These are phyloP conservation scores for Hydropsyche betteni DNA, from an alignment of 2,888 invertebrate species.

Conservation along the genomic window DNA sequence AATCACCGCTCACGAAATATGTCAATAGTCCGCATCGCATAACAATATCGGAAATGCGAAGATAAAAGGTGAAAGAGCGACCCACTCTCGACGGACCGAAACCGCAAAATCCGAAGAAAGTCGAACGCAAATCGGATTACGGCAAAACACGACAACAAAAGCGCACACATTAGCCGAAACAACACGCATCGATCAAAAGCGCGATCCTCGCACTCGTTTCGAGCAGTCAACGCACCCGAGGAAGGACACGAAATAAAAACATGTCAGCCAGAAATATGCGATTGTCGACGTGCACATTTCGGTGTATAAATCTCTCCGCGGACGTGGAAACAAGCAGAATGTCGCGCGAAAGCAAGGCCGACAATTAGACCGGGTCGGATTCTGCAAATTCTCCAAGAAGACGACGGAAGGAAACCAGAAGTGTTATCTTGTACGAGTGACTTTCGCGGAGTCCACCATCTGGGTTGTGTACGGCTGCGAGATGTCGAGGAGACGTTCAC, in stretches of 20 bases:
- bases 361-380: slow-evolving; percentile 16
- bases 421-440: not conserved
- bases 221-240: not conserved
- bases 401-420: not conserved
- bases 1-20: too few relatives aligned
- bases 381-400: not conserved
- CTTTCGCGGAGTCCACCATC: not conserved
- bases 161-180: too few relatives aligned
- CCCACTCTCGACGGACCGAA: too few relatives aligned
- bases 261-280: not conserved
- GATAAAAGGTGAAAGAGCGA: not conserved
- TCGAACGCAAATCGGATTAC: too few relatives aligned
- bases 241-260: slow-evolving; percentile 16
- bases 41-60: slow-evolving; percentile 19
- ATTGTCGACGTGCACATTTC: slow-evolving; percentile 8
- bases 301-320: slow-evolving; percentile 1
- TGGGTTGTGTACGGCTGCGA: too few relatives aligned
- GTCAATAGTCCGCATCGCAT: not conserved
- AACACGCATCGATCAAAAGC: too few relatives aligned
- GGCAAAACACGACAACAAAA: too few relatives aligned
- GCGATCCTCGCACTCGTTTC: too few relatives aligned
- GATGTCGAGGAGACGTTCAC: too few relatives aligned
- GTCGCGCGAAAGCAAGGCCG: slow-evolving; percentile 25
- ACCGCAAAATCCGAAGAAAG: too few relatives aligned
- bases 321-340: not conserved